These are phyloP conservation scores for Drosophila mulleri DNA, from an alignment of 2,888 invertebrate genomes.

Conservation along the genomic window DNA sequence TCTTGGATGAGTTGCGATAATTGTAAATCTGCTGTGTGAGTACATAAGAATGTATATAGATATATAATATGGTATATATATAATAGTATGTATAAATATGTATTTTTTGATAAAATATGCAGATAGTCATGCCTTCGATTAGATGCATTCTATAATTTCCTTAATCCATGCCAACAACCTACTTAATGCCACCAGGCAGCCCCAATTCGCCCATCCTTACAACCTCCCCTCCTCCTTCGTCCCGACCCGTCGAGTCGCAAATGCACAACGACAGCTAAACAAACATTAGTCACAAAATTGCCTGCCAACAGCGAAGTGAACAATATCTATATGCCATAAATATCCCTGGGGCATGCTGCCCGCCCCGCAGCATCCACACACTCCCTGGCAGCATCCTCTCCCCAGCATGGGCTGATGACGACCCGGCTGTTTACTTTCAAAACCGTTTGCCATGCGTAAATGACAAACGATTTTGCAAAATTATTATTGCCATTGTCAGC, in stretches of 20 bases:
- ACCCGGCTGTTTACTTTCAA: slow-evolving; percentile 80
- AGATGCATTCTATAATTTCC: too few species aligned
- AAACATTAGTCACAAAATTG: slow-evolving; percentile 81
- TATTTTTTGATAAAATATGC: too few species aligned
- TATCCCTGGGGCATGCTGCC: slow-evolving; percentile 59
- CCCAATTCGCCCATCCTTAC: not conserved
- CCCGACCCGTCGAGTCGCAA: slow-evolving; percentile 36
- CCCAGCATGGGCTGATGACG: slow-evolving; percentile 52
- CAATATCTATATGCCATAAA: slow-evolving; percentile 76
- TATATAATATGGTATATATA: not conserved
- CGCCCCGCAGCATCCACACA: slow-evolving; percentile 15
- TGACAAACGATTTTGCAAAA: slow-evolving; percentile 81
- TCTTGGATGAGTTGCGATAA: slow-evolving; percentile 5
- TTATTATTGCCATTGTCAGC: slow-evolving; percentile 81
- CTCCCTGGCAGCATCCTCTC: slow-evolving; percentile 1
- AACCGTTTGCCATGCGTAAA: slow-evolving; percentile 82
- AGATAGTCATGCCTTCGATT: too few species aligned
- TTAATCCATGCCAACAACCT: slow-evolving; percentile 9
- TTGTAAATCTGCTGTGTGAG: not conserved
- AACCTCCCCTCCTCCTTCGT: too few species aligned
- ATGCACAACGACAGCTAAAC: slow-evolving; percentile 79
- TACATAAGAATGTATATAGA: not conserved
- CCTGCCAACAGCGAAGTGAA: slow-evolving; percentile 75
- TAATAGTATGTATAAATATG: too few species aligned
- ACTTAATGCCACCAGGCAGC: slow-evolving; percentile 9